A percentile compares a stretch with the other conserved stretches of the same genome.
Evolutionary conservation across 2,113 vertebrate genomes (phyloP).

Genomic region (Corythoichthys haematopterus): DNA sequence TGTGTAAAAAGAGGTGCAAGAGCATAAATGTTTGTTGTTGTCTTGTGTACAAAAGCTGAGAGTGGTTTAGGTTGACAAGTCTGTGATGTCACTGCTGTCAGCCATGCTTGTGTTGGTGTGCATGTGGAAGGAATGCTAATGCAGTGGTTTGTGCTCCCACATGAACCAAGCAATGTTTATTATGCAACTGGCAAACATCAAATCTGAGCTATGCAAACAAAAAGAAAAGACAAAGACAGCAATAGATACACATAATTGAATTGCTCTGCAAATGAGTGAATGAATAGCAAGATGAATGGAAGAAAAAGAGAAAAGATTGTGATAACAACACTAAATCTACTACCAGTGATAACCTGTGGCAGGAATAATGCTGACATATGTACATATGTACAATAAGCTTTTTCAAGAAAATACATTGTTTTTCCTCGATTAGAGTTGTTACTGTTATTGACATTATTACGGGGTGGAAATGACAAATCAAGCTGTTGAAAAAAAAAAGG

Average conservation of each 20-base stretch:
- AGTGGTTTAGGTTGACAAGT: constrained; percentile 33
- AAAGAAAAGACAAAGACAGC: constrained; percentile 12
- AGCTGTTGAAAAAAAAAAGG: neutral
- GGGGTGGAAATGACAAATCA: neutral
- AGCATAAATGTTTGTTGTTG: constrained; percentile 16
- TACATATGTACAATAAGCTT: neutral
- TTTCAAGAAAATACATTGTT: neutral
- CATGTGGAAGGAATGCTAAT: constrained; percentile 51
- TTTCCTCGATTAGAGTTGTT: neutral
- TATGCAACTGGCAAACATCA: constrained; percentile 46
- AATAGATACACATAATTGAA: constrained; percentile 26
- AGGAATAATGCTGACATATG: neutral
- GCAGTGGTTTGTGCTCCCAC: constrained; percentile 40
- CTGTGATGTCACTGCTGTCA: constrained; percentile 45
- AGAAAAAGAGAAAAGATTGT: neutral
- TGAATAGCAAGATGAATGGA: neutral
- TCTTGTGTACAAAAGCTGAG: constrained; percentile 15
- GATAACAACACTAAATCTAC: neutral
- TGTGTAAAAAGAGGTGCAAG: constrained; percentile 4
- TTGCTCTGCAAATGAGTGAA: neutral
- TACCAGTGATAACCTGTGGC: neutral
- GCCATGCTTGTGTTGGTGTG: constrained; percentile 23
- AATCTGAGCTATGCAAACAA: constrained; percentile 42
- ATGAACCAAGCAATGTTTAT: constrained; percentile 44
- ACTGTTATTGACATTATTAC: neutral